Percentiles rank a stretch among this genome's conserved stretches.
Evolutionary conservation across 1,140 invertebrate genomes (phyloP).

Genomic region (Brachionus paranguensis): DNA sequence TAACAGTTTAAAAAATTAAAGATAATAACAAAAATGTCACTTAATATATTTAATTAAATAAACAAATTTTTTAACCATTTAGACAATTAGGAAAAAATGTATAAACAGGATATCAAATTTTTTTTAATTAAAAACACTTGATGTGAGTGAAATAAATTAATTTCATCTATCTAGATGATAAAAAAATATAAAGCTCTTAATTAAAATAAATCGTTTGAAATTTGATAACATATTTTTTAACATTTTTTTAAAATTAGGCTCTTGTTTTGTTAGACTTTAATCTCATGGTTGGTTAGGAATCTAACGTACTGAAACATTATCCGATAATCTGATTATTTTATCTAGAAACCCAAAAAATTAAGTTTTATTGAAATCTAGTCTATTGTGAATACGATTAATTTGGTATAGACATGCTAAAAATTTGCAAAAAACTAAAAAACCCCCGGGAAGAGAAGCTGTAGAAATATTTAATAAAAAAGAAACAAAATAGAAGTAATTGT

Average conservation of each 20-base stretch:
- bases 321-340: not conserved
- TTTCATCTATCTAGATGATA: not conserved
- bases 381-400: not conserved
- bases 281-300: not conserved
- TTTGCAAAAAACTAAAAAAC: no score
- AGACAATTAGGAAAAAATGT: no score
- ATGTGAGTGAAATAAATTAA: not conserved
- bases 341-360: not conserved
- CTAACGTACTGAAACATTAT: not conserved
- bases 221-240: not conserved
- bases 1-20: not conserved
- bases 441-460: no score
- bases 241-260: not conserved
- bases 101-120: not conserved
- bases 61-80: no score
- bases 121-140: not conserved
- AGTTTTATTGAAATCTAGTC: not conserved
- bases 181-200: not conserved
- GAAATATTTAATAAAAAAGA: no score
- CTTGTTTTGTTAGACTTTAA: not conserved
- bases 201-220: not conserved
- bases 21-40: not conserved
- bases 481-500: no score
- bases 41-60: not conserved
- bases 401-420: no score